Conservation (phyloP, 2,113 vertebrate genomes). For the Ariopsis seemanni region DNA sequence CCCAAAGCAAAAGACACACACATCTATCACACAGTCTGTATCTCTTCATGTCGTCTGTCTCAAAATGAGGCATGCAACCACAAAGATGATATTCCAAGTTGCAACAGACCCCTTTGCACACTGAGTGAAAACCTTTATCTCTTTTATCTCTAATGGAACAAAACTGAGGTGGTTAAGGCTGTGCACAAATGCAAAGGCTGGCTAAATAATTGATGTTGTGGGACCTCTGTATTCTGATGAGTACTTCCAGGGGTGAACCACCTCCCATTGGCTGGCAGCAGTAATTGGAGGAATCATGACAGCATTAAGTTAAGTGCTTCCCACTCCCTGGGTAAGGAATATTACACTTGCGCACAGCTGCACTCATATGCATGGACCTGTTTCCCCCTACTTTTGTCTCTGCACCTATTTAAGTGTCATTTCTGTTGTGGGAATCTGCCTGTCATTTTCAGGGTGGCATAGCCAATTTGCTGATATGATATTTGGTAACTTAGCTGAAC, state of each 20-base stretch:
- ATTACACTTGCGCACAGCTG: conserved; percentile 60
- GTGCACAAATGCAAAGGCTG: conserved; percentile 67
- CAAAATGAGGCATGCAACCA: background rate
- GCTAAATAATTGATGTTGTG: conserved; percentile 77
- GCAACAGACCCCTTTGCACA: conserved; percentile 2
- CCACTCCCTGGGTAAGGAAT: conserved; percentile 70
- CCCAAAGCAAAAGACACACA: background rate
- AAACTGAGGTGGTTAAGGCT: conserved; percentile 70
- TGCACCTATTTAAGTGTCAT: conserved; percentile 41
- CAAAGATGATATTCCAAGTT: conserved; percentile 26
- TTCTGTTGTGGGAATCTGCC: conserved; percentile 8
- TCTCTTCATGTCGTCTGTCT: background rate
- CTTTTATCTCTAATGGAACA: conserved; percentile 74
- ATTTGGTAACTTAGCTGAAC: background rate
- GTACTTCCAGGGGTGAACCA: conserved; percentile 72
- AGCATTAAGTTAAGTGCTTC: conserved; percentile 74
- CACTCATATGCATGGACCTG: conserved; percentile 54
- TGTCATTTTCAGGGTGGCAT: conserved; percentile 26
- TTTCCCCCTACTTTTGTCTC: background rate
- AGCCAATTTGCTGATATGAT: conserved; percentile 22
- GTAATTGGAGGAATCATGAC: conserved; percentile 77
- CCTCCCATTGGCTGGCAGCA: conserved; percentile 76
- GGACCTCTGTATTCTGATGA: conserved; percentile 69
- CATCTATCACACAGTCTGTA: background rate
- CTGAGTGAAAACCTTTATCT: conserved; percentile 57